Evolutionary conservation across 2,797 vertebrate genomes (phyloP), one percentile per base, ranked within the genome.

Genomic region (Oreochromis grahami): DNA sequence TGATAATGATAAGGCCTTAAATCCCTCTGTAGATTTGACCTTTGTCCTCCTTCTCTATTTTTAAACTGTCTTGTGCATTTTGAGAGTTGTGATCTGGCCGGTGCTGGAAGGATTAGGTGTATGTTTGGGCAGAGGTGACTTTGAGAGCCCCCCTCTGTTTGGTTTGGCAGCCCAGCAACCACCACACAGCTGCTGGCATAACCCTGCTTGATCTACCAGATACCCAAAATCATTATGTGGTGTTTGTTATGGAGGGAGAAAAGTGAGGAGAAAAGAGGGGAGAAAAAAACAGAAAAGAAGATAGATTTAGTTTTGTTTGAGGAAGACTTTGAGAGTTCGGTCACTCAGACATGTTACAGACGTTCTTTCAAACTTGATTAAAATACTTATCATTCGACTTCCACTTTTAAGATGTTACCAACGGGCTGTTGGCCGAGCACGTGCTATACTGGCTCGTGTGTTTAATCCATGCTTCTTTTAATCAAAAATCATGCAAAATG

Each of bases 41-140:
- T 97, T 97, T 98, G 97, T 96, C 96, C 96, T 78, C 78, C 92
- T 51, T 79, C 93, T 94, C 95, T 91, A 92, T 96, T 96, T 96
- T 96, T 96, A 93, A 94, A 96, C 96, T 96, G 92, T 95, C 95
- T 95, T 96, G 87, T 68, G 93, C 87, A 91, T 94, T 74, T 91
- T 94, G 19, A 94, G 93, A 90, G 94, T 95, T 96, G 96, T 94
- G 95, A 97, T 96, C 96, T 94, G 97, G 96, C 96, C 94, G 94
- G 95, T 96, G 92, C 88, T 50, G 83, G 79, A 80, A 89, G 97
- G 97, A 98, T 98, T 98, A 98, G 96, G 95, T 97, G 96, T 96
- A 88, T 97, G 97, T 98, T 98, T 97, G 97, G 97, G 96, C 97
- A 97, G 96, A 96, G 96, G 94, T 96, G 97, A 97, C 96, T 98